A percentile compares a stretch with the other conserved stretches of the same genome.
Conservation (phyloP, 2,888 invertebrate genomes). For the Psylliodes chrysocephalus region DNA sequence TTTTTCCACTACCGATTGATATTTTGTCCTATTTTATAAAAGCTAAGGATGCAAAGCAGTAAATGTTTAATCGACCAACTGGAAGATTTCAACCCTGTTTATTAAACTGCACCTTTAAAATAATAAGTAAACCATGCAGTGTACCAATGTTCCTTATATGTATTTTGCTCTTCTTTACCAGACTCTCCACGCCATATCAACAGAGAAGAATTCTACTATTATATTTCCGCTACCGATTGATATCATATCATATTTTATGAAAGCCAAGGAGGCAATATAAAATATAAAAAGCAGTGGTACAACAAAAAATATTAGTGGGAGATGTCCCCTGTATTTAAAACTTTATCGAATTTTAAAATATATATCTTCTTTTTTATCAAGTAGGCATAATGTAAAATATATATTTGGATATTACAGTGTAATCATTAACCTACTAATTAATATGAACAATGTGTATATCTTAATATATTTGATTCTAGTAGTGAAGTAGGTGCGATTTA, state of each 20-base stretch:
- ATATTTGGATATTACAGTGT: not conserved
- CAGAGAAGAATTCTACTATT: constrained; percentile 98
- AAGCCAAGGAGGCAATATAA: constrained; percentile 63
- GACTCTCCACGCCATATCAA: constrained; percentile 96
- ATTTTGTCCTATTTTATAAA: constrained; percentile 83
- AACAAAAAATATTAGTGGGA: not conserved
- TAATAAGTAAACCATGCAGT: no score
- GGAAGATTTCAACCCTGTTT: no score
- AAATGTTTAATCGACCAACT: no score
- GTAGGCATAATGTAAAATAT: not conserved
- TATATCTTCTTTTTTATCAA: no score
- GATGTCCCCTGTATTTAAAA: no score
- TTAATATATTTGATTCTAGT: not conserved
- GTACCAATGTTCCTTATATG: constrained; percentile 5
- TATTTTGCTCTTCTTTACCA: constrained; percentile 63
- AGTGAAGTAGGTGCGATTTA: no score
- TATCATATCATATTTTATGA: constrained; percentile 82
- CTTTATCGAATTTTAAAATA: not conserved
- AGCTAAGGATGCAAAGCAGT: constrained; percentile 63
- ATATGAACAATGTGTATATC: not conserved
- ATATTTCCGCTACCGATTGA: constrained; percentile 90
- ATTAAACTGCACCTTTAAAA: no score
- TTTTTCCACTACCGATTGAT: constrained; percentile 86
- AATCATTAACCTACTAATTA: not conserved
- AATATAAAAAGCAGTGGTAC: not conserved